Base-by-base conservation (phyloP, 2,113 vertebrate species). In the Pterophyllum scalare region DNA sequence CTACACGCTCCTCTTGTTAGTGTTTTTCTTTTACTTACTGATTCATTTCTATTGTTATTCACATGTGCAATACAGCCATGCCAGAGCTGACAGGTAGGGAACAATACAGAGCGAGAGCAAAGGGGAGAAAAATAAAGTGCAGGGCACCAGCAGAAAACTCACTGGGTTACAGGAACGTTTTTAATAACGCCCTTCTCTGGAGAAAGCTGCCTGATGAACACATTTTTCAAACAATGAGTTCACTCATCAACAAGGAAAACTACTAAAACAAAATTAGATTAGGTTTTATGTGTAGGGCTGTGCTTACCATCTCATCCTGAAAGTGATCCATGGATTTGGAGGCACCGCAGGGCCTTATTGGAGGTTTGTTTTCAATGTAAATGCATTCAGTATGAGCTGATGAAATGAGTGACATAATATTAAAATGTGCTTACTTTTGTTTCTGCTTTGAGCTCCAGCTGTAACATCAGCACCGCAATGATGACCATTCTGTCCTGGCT, bases 231-330 rank as follows among this genome's bases (percentile, higher is more conserved):
- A 40, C 62, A 46, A 46, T 15, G 43, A 46, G n/a, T 26, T 65
- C 0, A 46, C 14, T 5, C 38, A 67, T 46, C 22, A 67, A 67
- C 10, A 26, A 46, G 26, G 22, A 17, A 46, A 13, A 46, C 4
- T 14, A 46, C 7, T 0, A 43, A 43, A 67, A 46, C 38, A 26
- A 46, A 40, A 46, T 0, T 14, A 22, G 12, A 22, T 40, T 0
- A 9, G 40, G 11, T 26, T 54, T 46, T 43, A 65, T 14, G 22
- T 46, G 62, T 13, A 65, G 0, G n/a, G 7, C 35, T 19, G 1
- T 19, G 28, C 0, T 65, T 17, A 43, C 15, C 35, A 8, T 67
- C 14, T 67, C 3, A 26, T 46, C 43, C 38, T 46, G 62, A 67
- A 43, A 46, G 38, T 6, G 62, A 2, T 0, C 26, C 13, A 4